Base-by-base conservation (phyloP, 2,113 vertebrate species). In the Scalopus aquaticus region DNA sequence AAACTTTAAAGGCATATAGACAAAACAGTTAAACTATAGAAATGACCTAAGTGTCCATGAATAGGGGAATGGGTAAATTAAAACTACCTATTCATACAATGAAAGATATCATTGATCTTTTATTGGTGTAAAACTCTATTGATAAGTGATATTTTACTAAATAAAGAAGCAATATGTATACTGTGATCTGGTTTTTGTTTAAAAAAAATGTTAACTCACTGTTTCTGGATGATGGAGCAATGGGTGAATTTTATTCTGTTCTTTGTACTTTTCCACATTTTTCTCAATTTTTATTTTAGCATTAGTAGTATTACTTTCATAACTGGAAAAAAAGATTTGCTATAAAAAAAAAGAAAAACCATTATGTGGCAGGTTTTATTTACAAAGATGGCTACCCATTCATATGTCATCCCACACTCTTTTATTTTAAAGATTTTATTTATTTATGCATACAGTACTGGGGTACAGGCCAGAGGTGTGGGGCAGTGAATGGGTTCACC, bases 1-100 rank as follows among this genome's bases (percentile, higher is more conserved):
- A 51, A 42, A 90, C 54, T 78, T 44, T 70, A 78, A 83, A 72
- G 70, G 60, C 72, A 94, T 20, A 58, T 11, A 65, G 26, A 70
- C 80, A 85, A 94, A 93, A 78, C 8, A 39, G 4, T 42, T 69
- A 51, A 51, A 90, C 84, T 54, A 70, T 94, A 64, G 28, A 37
- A 78, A 62, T 62, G 28, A 77, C 20, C 8, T 73, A 62, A 80
- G 7, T 80, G 76, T 73, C 44, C 67, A 64, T 44, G 56, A 74
- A 64, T 32, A 82, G 26, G 16, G 28, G 12, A 74, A 9, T 82
- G 42, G 42, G n/a, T 60, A 94, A 70, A 51, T 72, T 22, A 70
- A 86, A 32, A 54, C 20, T 42, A 65, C 77, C 65, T 67, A 62
- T 56, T 67, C 37, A 83, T 67, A 70, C 28, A 78, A 32, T 84